Evolutionary conservation across 2,113 vertebrate genomes (phyloP).

Genomic region (Naja naja): DNA sequence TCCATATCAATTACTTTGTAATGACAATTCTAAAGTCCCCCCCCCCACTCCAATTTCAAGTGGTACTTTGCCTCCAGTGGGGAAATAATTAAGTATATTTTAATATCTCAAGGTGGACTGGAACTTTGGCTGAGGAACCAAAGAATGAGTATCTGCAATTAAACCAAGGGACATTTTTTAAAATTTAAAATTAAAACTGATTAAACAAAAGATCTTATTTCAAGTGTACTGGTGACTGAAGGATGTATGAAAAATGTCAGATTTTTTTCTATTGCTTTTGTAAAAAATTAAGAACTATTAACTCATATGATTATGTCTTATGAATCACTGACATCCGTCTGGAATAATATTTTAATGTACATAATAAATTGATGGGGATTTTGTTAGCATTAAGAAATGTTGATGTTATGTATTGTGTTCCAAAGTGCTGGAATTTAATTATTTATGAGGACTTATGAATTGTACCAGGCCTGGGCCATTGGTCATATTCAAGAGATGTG

Average conservation of each 20-base stretch:
- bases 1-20: not conserved
- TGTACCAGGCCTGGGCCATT: not conserved
- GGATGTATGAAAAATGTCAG: not conserved
- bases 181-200: not conserved
- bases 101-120: not conserved
- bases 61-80: not conserved
- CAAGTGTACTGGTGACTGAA: not conserved
- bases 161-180: not conserved
- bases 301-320: not conserved
- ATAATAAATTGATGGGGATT: not conserved
- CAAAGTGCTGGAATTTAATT: not conserved
- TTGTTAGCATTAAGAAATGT: not conserved
- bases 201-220: not conserved
- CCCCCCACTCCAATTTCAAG: not conserved
- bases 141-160: not conserved
- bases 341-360: not conserved
- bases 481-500: not conserved
- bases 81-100: not conserved
- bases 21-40: not conserved
- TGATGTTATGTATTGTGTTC: not conserved
- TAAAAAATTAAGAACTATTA: not conserved
- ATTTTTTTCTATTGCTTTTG: not conserved
- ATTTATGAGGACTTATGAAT: not conserved
- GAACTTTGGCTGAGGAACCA: not conserved
- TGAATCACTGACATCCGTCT: not conserved